A percentile compares a stretch with the other conserved stretches of the same genome.
Evolutionary conservation across 2,797 vertebrate genomes (phyloP).

Genomic region (Clamator glandarius): DNA sequence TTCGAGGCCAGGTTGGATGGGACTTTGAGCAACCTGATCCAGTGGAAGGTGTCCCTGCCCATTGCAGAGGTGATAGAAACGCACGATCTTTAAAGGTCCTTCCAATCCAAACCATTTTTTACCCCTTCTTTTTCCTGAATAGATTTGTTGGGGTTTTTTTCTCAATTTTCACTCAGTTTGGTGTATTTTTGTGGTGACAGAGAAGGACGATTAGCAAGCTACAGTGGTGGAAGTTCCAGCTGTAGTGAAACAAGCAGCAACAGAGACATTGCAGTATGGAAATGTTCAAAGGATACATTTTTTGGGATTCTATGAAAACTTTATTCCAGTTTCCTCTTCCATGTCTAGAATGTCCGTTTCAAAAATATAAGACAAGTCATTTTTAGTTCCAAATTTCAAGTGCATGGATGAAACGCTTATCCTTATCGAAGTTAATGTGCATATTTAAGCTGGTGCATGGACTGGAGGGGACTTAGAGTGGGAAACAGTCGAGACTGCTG

Average conservation of each 20-base stretch:
- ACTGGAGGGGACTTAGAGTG: background rate
- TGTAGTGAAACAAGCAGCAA: background rate
- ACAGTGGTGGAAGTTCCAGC: background rate
- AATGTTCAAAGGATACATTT: background rate
- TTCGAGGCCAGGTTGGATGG: too few relatives aligned
- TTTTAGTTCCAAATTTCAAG: slow-evolving; percentile 6
- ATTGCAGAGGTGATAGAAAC: too few relatives aligned
- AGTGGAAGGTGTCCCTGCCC: too few relatives aligned
- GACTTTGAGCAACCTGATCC: too few relatives aligned
- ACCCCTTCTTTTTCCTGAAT: background rate
- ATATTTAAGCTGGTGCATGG: background rate
- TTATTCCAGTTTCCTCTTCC: background rate
- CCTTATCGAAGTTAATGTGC: background rate
- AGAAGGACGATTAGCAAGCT: background rate
- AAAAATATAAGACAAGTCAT: background rate
- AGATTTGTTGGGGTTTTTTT: background rate
- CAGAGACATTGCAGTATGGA: background rate
- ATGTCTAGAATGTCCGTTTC: background rate
- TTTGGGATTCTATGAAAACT: background rate
- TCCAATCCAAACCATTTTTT: background rate
- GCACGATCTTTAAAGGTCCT: too few relatives aligned
- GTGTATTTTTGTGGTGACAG: background rate
- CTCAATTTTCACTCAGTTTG: background rate
- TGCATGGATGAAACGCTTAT: background rate
- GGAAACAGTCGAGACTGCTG: slow-evolving; percentile 14